These are phyloP conservation scores for Phortica variegata DNA, from an alignment of 1,140 invertebrate genomes.

Conservation along the genomic window DNA sequence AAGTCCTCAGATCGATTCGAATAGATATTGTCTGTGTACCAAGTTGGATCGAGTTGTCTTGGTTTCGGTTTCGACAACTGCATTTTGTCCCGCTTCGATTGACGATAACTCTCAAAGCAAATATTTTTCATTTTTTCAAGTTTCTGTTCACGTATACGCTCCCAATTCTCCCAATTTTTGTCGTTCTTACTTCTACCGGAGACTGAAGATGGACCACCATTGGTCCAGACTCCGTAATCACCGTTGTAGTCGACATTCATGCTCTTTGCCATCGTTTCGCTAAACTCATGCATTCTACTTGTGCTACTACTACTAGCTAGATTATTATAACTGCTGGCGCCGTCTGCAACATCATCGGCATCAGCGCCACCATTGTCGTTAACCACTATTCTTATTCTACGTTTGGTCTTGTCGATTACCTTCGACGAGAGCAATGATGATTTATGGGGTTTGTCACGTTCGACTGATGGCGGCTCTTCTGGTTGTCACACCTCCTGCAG, in stretches of 20 bases:
- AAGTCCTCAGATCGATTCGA: slow-evolving; percentile 56
- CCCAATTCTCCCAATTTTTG: slow-evolving; percentile 57
- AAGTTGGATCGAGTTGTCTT: slow-evolving; percentile 45
- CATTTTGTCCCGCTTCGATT: slow-evolving; percentile 58
- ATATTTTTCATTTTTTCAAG: slow-evolving; percentile 56
- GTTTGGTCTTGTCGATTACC: slow-evolving; percentile 51
- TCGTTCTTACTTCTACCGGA: slow-evolving; percentile 53
- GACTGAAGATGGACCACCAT: slow-evolving; percentile 28
- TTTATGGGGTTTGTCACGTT: slow-evolving; percentile 45
- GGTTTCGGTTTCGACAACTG: slow-evolving; percentile 59
- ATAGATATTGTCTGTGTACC: slow-evolving; percentile 60
- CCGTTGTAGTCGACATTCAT: slow-evolving; percentile 46
- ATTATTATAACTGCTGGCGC: slow-evolving; percentile 18
- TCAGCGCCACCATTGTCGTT: slow-evolving; percentile 28
- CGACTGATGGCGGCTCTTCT: slow-evolving; percentile 49
- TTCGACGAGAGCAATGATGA: slow-evolving; percentile 44
- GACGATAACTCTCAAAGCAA: slow-evolving; percentile 54
- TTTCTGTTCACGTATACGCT: slow-evolving; percentile 54
- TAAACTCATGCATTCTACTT: slow-evolving; percentile 14
- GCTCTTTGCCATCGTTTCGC: slow-evolving; percentile 37
- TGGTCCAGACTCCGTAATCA: slow-evolving; percentile 35
- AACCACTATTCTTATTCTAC: slow-evolving; percentile 56
- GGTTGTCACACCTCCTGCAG: slow-evolving; percentile 81
- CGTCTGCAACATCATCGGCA: neutral
- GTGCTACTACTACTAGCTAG: slow-evolving; percentile 27